These are phyloP conservation scores for Eupithecia abbreviata DNA, from an alignment of 2,888 invertebrate species.

Conservation along the genomic window DNA sequence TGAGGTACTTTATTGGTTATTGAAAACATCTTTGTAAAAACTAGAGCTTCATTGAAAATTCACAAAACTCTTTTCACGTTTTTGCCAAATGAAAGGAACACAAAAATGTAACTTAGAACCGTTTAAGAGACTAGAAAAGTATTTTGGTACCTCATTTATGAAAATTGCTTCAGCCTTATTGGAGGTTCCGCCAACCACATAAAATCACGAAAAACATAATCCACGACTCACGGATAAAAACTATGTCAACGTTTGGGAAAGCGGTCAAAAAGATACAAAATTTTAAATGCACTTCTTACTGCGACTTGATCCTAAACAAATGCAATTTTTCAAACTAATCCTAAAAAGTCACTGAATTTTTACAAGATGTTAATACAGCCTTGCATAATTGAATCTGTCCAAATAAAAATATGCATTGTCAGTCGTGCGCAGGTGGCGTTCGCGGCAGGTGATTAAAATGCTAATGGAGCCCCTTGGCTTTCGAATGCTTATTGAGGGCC, in stretches of 20 bases:
- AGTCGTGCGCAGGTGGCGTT: constrained; percentile 56
- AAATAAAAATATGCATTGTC: constrained; percentile 60
- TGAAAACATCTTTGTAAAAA: not conserved
- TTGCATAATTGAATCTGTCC: constrained; percentile 25
- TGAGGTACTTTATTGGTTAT: not conserved
- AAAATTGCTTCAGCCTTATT: not conserved
- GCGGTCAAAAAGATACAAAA: not conserved
- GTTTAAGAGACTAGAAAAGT: not conserved
- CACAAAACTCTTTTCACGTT: not conserved
- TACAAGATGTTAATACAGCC: constrained; percentile 4
- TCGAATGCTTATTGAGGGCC: constrained; percentile 27
- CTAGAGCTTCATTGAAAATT: not conserved
- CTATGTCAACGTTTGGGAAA: too few species aligned
- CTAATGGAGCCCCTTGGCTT: constrained; percentile 59
- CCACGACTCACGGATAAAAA: too few species aligned
- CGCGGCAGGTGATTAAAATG: constrained; percentile 79
- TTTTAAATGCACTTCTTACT: not conserved
- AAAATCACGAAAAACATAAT: not conserved
- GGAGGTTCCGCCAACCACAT: not conserved
- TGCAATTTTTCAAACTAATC: not conserved
- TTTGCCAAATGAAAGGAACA: not conserved
- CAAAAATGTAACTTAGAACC: not conserved
- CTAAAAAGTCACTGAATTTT: not conserved
- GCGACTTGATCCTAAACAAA: not conserved
- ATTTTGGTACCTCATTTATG: not conserved